Evolutionary conservation across 2,888 invertebrate genomes (phyloP).

Genomic region (Acholoe squamosa): DNA sequence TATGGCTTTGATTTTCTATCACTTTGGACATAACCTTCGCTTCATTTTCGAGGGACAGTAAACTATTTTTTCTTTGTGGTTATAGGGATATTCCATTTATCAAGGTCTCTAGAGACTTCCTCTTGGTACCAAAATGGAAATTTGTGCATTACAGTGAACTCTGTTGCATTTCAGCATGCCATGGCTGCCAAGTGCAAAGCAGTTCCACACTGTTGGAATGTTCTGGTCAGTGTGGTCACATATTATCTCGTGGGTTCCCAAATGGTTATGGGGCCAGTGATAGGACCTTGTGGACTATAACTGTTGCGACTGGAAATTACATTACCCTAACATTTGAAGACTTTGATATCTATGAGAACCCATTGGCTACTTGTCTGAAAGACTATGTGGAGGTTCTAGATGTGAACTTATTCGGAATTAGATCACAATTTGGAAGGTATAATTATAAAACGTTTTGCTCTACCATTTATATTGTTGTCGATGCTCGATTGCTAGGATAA

Average conservation of each 20-base stretch:
- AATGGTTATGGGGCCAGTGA: constrained; percentile 73
- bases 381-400: constrained; percentile 71
- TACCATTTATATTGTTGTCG: too few species aligned
- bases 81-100: too few species aligned
- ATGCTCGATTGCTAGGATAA: too few species aligned
- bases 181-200: constrained; percentile 41
- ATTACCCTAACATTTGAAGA: constrained; percentile 75
- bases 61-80: too few species aligned
- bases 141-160: too few species aligned
- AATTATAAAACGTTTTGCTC: too few species aligned
- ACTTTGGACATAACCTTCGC: too few species aligned
- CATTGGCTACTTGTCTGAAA: constrained; percentile 18
- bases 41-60: too few species aligned
- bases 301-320: constrained; percentile 73
- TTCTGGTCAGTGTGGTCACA: constrained; percentile 72
- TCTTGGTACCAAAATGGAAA: too few species aligned
- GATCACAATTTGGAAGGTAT: constrained; percentile 72
- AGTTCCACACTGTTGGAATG: not conserved
- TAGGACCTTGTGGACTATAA: constrained; percentile 73
- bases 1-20: too few species aligned
- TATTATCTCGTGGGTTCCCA: constrained; percentile 76
- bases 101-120: too few species aligned
- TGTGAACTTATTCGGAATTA: constrained; percentile 74
- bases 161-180: constrained; percentile 32
- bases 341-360: constrained; percentile 72